Evolutionary conservation across 2,888 invertebrate genomes (phyloP).

Genomic region (Coenonympha glycerion): DNA sequence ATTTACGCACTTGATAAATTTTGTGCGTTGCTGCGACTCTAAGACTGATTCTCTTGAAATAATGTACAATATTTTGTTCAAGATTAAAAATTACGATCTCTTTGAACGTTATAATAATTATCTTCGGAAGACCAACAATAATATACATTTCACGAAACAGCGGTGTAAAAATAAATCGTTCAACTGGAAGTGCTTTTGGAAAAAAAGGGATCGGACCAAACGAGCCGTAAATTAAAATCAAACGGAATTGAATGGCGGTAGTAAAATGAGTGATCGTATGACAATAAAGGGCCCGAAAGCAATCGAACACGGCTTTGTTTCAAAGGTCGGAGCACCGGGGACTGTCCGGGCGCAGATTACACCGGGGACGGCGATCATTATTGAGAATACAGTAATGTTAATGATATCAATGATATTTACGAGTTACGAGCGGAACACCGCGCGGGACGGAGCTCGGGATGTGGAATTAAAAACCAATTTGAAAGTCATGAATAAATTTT

Average conservation of each 20-base stretch:
- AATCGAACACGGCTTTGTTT: slow-evolving; percentile 5
- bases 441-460: neutral
- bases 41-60: no score
- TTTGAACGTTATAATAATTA: no score
- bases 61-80: no score
- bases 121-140: no score
- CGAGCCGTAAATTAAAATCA: slow-evolving; percentile 5
- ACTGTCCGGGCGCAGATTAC: neutral
- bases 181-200: neutral
- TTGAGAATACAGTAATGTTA: neutral
- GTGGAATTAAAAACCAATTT: slow-evolving; percentile 6
- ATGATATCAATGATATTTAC: neutral
- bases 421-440: neutral
- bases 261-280: slow-evolving; percentile 2
- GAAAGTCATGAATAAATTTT: slow-evolving; percentile 8
- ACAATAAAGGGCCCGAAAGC: slow-evolving; percentile 1
- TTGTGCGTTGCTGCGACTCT: no score
- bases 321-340: neutral
- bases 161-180: neutral
- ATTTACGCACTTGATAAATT: no score
- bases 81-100: no score
- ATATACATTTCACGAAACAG: neutral
- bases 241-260: slow-evolving; percentile 1
- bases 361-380: neutral
- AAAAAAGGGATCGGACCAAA: neutral